Evolutionary conservation across 1,140 invertebrate genomes (phyloP).

Genomic region (Coptotermes formosanus): DNA sequence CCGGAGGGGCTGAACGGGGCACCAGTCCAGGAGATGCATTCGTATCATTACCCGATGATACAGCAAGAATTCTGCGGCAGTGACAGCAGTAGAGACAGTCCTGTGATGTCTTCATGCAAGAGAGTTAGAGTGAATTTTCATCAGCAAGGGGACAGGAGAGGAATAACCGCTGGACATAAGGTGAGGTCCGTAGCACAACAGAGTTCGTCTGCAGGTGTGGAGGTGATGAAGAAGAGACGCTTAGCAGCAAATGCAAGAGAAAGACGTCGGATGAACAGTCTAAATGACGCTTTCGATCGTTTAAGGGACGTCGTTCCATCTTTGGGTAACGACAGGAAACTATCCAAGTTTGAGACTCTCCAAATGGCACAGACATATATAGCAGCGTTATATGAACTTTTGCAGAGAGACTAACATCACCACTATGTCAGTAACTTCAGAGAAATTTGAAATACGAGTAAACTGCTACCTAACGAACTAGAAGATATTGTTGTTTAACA

Average conservation of each 20-base stretch:
- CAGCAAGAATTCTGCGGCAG: background rate
- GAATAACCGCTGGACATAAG: background rate
- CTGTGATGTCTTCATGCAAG: background rate
- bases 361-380: conserved; percentile 90
- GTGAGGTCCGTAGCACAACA: background rate
- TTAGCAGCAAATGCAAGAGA: conserved; percentile 77
- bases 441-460: too few relatives aligned
- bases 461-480: too few relatives aligned
- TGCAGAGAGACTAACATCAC: conserved; percentile 42
- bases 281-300: conserved; percentile 80
- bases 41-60: background rate
- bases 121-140: background rate
- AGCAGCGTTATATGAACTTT: conserved; percentile 64
- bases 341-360: conserved; percentile 84
- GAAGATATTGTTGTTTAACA: too few relatives aligned
- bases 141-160: background rate
- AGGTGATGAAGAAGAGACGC: conserved; percentile 60
- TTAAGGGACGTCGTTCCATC: conserved; percentile 78
- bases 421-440: too few relatives aligned
- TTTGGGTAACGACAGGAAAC: conserved; percentile 71
- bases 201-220: conserved; percentile 35
- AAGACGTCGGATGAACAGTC: conserved; percentile 74
- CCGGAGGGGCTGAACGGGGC: background rate
- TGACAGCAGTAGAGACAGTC: background rate
- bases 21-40: background rate